Conservation (phyloP, 2,113 vertebrate species). For the Grantiella picta region DNA sequence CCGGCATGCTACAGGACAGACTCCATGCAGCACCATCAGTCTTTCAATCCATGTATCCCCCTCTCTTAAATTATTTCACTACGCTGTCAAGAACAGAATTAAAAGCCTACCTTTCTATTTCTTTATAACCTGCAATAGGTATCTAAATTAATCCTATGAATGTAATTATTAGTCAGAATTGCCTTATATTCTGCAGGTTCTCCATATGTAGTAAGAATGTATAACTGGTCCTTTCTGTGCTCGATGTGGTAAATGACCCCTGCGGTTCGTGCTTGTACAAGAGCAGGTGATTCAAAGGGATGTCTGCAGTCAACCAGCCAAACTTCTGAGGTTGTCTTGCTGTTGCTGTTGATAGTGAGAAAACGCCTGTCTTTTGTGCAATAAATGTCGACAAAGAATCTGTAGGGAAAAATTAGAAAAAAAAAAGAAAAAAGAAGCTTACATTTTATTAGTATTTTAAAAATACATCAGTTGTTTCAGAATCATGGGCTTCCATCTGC, state of each 20-base stretch:
- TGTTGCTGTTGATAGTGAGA: constrained; percentile 91
- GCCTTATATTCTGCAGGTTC: constrained; percentile 86
- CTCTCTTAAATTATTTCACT: neutral
- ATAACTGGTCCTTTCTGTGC: constrained; percentile 80
- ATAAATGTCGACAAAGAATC: constrained; percentile 91
- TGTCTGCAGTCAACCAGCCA: constrained; percentile 77
- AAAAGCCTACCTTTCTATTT: neutral
- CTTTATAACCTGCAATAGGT: neutral
- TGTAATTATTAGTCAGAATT: neutral
- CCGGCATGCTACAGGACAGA: neutral
- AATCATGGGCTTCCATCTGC: neutral
- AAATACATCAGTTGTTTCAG: neutral
- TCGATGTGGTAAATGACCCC: constrained; percentile 89
- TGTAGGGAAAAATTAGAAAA: constrained; percentile 24
- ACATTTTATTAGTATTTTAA: neutral
- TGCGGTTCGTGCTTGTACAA: constrained; percentile 81
- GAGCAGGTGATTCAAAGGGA: constrained; percentile 73
- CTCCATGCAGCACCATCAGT: neutral
- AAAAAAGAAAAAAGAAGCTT: neutral
- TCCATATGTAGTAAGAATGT: constrained; percentile 88
- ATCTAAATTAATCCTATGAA: neutral
- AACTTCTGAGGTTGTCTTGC: constrained; percentile 90
- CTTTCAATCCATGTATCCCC: neutral
- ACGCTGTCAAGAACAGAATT: neutral
- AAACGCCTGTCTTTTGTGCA: constrained; percentile 82